phyloP scores from a whole-genome alignment of 2,888 invertebrate genomes.

The Galeruca laticollis region DNA sequence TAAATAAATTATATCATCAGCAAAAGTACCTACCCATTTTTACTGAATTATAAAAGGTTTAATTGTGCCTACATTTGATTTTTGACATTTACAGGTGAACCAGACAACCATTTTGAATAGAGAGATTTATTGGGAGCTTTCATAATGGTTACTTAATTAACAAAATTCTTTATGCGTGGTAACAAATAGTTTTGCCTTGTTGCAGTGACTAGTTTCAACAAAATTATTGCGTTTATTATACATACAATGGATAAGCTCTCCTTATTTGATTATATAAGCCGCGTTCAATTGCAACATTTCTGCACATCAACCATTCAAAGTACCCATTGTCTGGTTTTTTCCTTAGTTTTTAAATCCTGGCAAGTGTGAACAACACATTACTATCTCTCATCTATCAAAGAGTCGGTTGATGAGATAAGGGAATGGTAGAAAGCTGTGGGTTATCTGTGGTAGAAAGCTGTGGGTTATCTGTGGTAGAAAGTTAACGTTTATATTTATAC shows the following conservation, averaged over 20 bases:
- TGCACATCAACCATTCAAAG: constrained; percentile 9
- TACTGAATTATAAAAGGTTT: no score
- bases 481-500: not conserved
- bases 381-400: constrained; percentile 3
- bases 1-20: no score
- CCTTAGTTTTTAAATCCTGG: not conserved
- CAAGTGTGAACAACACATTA: constrained; percentile 3
- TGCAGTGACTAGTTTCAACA: not conserved
- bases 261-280: constrained; percentile 14
- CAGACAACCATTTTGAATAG: no score
- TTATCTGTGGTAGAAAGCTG: no score
- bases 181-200: not conserved
- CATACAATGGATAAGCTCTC: constrained; percentile 2
- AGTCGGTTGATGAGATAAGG: constrained; percentile 11
- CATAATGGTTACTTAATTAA: no score
- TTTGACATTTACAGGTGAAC: no score
- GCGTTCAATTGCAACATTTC: constrained; percentile 1
- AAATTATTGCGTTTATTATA: not conserved
- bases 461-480: no score
- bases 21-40: no score
- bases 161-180: no score
- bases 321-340: constrained; percentile 11
- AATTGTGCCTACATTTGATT: no score
- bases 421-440: constrained; percentile 1
- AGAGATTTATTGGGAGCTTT: no score